Evolutionary conservation across 2,888 invertebrate genomes (phyloP).

Genomic region (Diaprepes abbreviatus): DNA sequence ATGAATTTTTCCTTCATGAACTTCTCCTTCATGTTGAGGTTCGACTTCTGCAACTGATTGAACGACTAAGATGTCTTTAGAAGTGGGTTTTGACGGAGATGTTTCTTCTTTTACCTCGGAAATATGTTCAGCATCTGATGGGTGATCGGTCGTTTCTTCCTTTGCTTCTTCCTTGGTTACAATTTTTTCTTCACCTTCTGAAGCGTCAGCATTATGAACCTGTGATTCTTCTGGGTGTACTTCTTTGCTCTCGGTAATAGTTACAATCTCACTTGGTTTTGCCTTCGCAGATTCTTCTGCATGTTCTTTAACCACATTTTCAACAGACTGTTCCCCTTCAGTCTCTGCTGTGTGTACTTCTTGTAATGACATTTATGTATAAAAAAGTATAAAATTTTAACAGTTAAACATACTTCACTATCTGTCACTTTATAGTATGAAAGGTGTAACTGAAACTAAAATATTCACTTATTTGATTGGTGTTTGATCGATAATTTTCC

Average conservation of each 20-base stretch:
- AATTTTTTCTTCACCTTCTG: not conserved
- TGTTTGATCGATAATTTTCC: not conserved
- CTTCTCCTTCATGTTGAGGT: no score
- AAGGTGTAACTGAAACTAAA: no score
- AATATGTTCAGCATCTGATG: not conserved
- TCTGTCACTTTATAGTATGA: not conserved
- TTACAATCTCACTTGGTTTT: not conserved
- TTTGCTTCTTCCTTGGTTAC: not conserved
- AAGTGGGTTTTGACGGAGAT: not conserved
- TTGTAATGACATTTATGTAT: slow-evolving; percentile 5
- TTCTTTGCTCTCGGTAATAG: not conserved
- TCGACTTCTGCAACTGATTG: not conserved
- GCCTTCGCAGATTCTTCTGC: not conserved
- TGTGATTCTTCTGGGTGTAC: not conserved
- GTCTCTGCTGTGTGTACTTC: not conserved
- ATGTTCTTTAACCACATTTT: no score
- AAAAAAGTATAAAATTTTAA: not conserved
- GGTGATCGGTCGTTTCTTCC: not conserved
- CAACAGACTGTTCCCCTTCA: not conserved
- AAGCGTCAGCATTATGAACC: not conserved
- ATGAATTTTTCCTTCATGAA: no score
- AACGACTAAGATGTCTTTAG: not conserved
- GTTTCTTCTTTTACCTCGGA: not conserved
- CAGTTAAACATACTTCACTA: not conserved
- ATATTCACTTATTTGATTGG: not conserved